Base-by-base conservation (phyloP, 2,113 vertebrate genomes). In the Asarcornis scutulata region DNA sequence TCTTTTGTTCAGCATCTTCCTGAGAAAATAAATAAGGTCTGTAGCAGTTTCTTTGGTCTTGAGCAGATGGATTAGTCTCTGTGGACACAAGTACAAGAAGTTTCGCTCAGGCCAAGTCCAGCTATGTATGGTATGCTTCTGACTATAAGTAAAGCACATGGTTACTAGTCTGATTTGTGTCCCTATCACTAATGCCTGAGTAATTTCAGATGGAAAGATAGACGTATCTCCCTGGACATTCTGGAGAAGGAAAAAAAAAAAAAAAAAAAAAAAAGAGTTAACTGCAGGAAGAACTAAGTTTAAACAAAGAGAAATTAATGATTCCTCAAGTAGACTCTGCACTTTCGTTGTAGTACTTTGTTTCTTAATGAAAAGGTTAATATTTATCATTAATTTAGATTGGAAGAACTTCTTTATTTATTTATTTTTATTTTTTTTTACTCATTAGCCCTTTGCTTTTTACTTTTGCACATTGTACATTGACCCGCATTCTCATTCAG, bases 401-500 rank as follows among this genome's bases (percentile, higher is more conserved):
- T 52, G 62, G 34, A 86, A 83, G 66, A 50, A 62, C 34, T 77
- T 79, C 13, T 94, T 2, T 6, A 73, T 94, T 86, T 64, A 14
- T 60, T 86, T 79, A 40, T 40, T 40, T 38, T 40, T 40, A 40
- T 13, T 40, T 40, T 5, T 38, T 38, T 91, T 11, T 60, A 31
- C 44, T 86, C 42, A 11, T 58, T 60, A 86, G 34, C 8, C 72
- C 34, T 89, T 67, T 67, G 9, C 18, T 86, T 66, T 44, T 90
- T 58, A 27, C 32, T 92, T 96, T 76, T 81, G 48, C 82, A 52
- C 42, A 15, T 67, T 7, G 21, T 60, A 46, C 58, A 22, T 62
- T 75, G 52, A 60, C 79, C 75, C 75, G 77, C 62, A 67, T 95
- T 95, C 64, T 95, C 59, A 96, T 96, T 95, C 52, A 86, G 48